These are phyloP conservation scores for Rhinella marina DNA, from an alignment of 2,797 vertebrate genomes.

Conservation along the genomic window DNA sequence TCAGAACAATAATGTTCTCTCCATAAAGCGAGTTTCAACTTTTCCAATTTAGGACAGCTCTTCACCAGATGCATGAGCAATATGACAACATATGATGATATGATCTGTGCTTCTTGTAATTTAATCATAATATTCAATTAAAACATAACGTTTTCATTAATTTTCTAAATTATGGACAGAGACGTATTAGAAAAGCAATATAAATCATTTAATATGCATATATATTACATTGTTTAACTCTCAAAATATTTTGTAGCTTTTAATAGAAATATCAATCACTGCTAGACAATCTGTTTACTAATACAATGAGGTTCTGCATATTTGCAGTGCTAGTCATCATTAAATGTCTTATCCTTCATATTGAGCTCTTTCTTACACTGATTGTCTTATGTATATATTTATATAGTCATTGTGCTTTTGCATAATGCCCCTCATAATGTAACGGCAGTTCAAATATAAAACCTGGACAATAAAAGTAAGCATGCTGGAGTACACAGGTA, in stretches of 20 bases:
- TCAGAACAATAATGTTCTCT: background rate
- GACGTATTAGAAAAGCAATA: slow-evolving; percentile 53
- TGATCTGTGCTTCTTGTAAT: background rate
- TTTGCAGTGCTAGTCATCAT: slow-evolving; percentile 39
- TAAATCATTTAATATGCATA: slow-evolving; percentile 62
- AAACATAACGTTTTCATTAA: background rate
- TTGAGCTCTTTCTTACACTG: slow-evolving; percentile 70
- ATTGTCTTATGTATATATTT: slow-evolving; percentile 73
- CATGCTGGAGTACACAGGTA: slow-evolving; percentile 80
- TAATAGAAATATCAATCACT: slow-evolving; percentile 63
- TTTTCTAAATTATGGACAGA: slow-evolving; percentile 18
- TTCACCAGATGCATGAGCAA: background rate
- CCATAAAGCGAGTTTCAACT: background rate
- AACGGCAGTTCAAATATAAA: slow-evolving; percentile 75
- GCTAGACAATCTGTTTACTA: slow-evolving; percentile 65
- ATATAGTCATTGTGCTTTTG: slow-evolving; percentile 82
- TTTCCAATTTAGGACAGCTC: no score
- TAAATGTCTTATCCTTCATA: slow-evolving; percentile 52
- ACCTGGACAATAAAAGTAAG: slow-evolving; percentile 73
- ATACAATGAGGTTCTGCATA: slow-evolving; percentile 45
- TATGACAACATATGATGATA: background rate
- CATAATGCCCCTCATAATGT: slow-evolving; percentile 76
- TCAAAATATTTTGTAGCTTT: slow-evolving; percentile 66
- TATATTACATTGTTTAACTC: slow-evolving; percentile 65
- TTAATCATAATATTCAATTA: background rate